Percentiles rank a stretch among this genome's conserved stretches.
These are phyloP conservation scores for Thymelicus lineola DNA, from an alignment of 2,888 invertebrate species.

Conservation along the genomic window DNA sequence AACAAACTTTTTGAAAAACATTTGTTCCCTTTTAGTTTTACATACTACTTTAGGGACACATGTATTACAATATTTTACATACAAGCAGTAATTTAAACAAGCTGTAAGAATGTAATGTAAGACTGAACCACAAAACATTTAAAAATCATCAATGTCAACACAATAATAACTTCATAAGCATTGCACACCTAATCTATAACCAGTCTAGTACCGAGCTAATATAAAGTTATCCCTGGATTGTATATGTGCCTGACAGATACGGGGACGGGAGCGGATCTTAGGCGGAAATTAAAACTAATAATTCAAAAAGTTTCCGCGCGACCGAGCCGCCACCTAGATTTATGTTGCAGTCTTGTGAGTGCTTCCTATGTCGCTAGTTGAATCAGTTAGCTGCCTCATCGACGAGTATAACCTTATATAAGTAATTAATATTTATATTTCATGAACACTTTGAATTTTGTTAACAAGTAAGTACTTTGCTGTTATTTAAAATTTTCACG, in stretches of 20 bases:
- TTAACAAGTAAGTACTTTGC: not conserved
- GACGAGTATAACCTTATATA: constrained; percentile 13
- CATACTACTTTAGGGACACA: too few relatives aligned
- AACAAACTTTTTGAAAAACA: too few relatives aligned
- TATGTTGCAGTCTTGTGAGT: constrained; percentile 80
- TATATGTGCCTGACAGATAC: constrained; percentile 78
- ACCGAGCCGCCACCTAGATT: constrained; percentile 81
- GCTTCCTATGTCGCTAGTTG: constrained; percentile 61
- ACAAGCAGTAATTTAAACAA: too few relatives aligned
- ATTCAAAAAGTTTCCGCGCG: constrained; percentile 85
- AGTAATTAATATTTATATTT: not conserved
- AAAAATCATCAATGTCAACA: too few relatives aligned
- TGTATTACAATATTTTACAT: too few relatives aligned
- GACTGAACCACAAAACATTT: too few relatives aligned
- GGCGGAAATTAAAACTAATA: constrained; percentile 86
- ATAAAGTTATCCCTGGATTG: constrained; percentile 33
- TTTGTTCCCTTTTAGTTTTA: too few relatives aligned
- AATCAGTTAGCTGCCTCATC: constrained; percentile 45
- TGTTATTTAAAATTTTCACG: not conserved
- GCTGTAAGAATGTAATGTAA: too few relatives aligned
- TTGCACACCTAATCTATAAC: constrained; percentile 12
- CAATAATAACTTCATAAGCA: not conserved
- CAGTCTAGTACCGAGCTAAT: constrained; percentile 14
- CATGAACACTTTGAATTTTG: too few relatives aligned
- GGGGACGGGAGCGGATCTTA: constrained; percentile 79